Evolutionary conservation across 2,797 vertebrate species (phyloP), one percentile per base, ranked within the genome.

Genomic region (Adelosebastes latens): DNA sequence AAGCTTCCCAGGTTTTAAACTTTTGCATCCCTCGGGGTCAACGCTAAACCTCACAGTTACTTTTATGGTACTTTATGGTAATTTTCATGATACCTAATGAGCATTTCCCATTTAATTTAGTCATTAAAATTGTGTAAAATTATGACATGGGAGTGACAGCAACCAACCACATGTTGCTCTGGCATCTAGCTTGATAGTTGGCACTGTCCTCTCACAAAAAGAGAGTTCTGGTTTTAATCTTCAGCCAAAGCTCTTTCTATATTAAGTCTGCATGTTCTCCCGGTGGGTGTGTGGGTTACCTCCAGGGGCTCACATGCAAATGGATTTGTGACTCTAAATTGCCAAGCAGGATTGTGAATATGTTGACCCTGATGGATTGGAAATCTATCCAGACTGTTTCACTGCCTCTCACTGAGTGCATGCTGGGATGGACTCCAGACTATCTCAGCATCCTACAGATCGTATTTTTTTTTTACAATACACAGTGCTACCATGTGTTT

Each of bases 251-350:
- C 61, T 29, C 34, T 63, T 22, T 82, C 70, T 75, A 60, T 80
- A 64, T 77, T 69, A 79, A 56, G 69, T 71, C 49, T 68, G 63
- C 63, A 72, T 86, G 77, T 66, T 65, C 55, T 83, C 72, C 24
- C 24, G 1, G n/a, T 58, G 75, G 68, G 49, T 72, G 75, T 53
- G 78, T 82, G 63, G 61, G 49, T 64, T 80, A 63, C 65, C 64
- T 80, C 72, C 67, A 31, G 81, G n/a, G 71, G 29, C 67, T 78
- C 61, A 81, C 75, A 79, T 78, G 67, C 68, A 84, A 88, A 86
- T 81, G 46, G 39, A 42, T 80, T 72, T 78, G 55, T 53, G 58
- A 52, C 52, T 80, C 55, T 75, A 71, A 77, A 74, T 71, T 84
- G 82, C 75, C 22, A 58, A 66, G 64, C 63, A 39, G 60, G 62